Evolutionary conservation across 2,113 vertebrate species (phyloP).

Genomic region (Upupa epops): DNA sequence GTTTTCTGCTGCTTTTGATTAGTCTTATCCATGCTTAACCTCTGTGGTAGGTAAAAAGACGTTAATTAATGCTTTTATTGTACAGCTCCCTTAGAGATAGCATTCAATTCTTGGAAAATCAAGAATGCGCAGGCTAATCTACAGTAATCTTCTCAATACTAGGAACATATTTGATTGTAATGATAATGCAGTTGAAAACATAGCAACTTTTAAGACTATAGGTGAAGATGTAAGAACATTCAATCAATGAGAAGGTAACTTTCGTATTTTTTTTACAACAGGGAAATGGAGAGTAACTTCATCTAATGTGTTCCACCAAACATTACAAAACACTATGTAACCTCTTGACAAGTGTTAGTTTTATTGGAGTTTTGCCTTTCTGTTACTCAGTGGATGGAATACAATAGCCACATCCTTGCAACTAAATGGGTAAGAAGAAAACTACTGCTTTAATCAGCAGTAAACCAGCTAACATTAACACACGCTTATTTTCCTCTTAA

Average conservation of each 20-base stretch:
- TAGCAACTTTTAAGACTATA: slow-evolving; percentile 25
- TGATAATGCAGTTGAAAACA: slow-evolving; percentile 43
- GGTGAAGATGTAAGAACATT: neutral
- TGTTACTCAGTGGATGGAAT: neutral
- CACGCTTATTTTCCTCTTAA: neutral
- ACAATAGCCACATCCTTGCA: neutral
- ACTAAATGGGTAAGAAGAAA: neutral
- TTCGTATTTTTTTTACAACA: neutral
- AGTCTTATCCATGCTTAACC: slow-evolving; percentile 57
- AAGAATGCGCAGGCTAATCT: slow-evolving; percentile 61
- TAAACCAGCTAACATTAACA: no score
- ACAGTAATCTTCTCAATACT: slow-evolving; percentile 61
- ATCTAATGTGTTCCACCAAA: neutral
- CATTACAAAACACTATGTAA: neutral
- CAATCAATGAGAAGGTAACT: neutral
- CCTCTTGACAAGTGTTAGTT: neutral
- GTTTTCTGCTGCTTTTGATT: slow-evolving; percentile 41
- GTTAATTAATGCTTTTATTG: slow-evolving; percentile 68
- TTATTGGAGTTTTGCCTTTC: neutral
- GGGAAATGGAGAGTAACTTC: neutral
- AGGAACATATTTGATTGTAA: slow-evolving; percentile 42
- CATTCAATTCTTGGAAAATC: slow-evolving; percentile 59
- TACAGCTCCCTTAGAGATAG: slow-evolving; percentile 63
- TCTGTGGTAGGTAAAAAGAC: slow-evolving; percentile 72
- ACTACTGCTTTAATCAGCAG: neutral